Percentiles rank a stretch among this genome's conserved stretches.
Evolutionary conservation across 1,140 invertebrate species (phyloP).

Genomic region (Drosophila ohnishii): DNA sequence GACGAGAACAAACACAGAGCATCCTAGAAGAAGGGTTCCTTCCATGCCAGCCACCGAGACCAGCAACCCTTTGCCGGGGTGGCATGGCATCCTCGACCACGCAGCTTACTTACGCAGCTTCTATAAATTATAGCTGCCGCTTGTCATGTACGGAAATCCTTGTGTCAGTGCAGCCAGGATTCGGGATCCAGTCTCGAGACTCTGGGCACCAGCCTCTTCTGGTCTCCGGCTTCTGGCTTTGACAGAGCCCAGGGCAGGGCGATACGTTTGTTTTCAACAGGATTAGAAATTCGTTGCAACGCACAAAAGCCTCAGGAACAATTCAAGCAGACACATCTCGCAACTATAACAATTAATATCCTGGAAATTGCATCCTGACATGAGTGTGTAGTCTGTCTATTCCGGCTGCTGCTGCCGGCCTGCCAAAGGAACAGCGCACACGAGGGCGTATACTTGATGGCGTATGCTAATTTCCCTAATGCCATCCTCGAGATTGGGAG

Average conservation of each 20-base stretch:
- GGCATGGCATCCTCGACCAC: constrained; percentile 59
- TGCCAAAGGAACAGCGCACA: constrained; percentile 55
- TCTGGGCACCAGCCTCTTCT: constrained; percentile 2
- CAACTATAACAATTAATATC: constrained; percentile 82
- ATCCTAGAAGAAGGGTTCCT: constrained; percentile 22
- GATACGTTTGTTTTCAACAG: constrained; percentile 79
- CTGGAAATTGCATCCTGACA: constrained; percentile 60
- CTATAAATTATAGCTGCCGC: constrained; percentile 82
- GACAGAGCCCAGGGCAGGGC: constrained; percentile 61
- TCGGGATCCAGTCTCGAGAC: constrained; percentile 8
- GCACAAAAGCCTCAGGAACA: constrained; percentile 79
- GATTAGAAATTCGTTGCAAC: constrained; percentile 77
- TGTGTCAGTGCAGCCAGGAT: constrained; percentile 74
- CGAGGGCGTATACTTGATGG: constrained; percentile 74
- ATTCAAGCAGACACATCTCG: constrained; percentile 80
- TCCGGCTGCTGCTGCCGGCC: constrained; percentile 29
- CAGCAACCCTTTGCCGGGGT: constrained; percentile 13
- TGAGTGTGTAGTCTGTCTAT: constrained; percentile 53
- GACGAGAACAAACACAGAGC: constrained; percentile 75
- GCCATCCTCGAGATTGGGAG: constrained; percentile 31
- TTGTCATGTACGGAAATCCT: constrained; percentile 81
- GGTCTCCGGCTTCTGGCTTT: constrained; percentile 37
- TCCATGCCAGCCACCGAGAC: constrained; percentile 1
- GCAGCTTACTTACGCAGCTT: constrained; percentile 76
- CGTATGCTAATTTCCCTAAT: constrained; percentile 77